phyloP scores from a whole-genome alignment of 2,113 vertebrate genomes.

The Brachypodius melanocephalos region DNA sequence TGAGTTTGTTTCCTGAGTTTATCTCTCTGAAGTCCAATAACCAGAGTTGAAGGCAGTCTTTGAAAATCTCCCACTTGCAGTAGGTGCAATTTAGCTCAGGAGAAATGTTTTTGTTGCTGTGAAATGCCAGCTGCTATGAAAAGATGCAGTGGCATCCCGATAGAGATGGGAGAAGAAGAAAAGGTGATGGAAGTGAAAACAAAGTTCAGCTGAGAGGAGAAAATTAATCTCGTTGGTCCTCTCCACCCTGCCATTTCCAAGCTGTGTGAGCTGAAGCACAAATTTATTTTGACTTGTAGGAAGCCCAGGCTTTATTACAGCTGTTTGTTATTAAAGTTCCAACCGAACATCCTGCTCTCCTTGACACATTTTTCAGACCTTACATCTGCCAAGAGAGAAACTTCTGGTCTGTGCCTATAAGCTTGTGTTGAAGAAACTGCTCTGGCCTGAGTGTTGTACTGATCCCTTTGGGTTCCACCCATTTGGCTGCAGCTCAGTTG shows the following conservation, averaged over 20 bases:
- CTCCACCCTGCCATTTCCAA: background rate
- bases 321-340: slow-evolving; percentile 35
- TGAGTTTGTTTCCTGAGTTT: background rate
- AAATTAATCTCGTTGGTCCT: background rate
- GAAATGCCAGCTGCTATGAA: background rate
- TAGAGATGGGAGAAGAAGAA: background rate
- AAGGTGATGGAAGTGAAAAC: background rate
- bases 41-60: background rate
- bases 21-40: background rate
- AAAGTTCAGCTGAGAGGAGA: background rate
- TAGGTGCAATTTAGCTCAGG: background rate
- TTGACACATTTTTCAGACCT: slow-evolving; percentile 1
- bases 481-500: background rate
- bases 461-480: background rate
- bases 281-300: background rate
- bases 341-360: slow-evolving; percentile 20
- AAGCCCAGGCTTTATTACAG: background rate
- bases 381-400: slow-evolving; percentile 24
- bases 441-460: background rate
- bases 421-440: background rate
- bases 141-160: rapidly evolving
- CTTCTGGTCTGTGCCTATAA: background rate
- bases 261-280: background rate
- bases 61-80: background rate
- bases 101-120: background rate